Conservation (phyloP, 2,888 invertebrate genomes). For the Eupeodes luniger region DNA sequence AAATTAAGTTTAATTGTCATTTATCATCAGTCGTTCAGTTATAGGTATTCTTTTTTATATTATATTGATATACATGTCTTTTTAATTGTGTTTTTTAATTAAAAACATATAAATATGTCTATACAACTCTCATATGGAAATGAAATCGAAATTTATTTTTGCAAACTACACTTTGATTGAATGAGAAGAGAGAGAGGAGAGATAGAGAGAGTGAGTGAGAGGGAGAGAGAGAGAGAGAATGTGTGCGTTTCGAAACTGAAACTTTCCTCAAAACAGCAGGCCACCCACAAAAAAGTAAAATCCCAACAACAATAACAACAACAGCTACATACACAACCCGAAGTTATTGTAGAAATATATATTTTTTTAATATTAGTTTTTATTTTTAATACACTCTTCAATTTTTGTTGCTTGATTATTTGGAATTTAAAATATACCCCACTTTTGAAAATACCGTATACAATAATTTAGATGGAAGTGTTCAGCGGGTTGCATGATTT, state of each 20-base stretch:
- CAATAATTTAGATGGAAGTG: constrained; percentile 8
- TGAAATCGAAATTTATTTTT: constrained; percentile 73
- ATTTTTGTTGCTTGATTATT: neutral
- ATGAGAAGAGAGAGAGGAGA: neutral
- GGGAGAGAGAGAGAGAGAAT: neutral
- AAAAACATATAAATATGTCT: constrained; percentile 42
- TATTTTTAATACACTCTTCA: neutral
- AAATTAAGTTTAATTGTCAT: constrained; percentile 57
- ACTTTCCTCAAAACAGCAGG: constrained; percentile 25
- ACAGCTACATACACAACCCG: constrained; percentile 39
- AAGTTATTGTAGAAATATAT: constrained; percentile 20
- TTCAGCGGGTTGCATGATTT: constrained; percentile 20
- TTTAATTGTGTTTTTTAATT: constrained; percentile 14
- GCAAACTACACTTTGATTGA: constrained; percentile 56
- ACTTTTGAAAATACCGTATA: neutral
- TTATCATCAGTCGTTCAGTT: constrained; percentile 64
- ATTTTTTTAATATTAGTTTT: neutral
- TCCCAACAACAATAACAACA: constrained; percentile 17
- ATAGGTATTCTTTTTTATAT: constrained; percentile 8
- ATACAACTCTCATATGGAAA: constrained; percentile 63
- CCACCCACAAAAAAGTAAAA: constrained; percentile 5
- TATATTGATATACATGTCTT: neutral
- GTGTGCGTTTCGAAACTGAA: constrained; percentile 28
- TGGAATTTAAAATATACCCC: neutral
- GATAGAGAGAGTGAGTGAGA: neutral